Conservation (phyloP, 2,888 invertebrate genomes). For the Hypomecis atomaria region DNA sequence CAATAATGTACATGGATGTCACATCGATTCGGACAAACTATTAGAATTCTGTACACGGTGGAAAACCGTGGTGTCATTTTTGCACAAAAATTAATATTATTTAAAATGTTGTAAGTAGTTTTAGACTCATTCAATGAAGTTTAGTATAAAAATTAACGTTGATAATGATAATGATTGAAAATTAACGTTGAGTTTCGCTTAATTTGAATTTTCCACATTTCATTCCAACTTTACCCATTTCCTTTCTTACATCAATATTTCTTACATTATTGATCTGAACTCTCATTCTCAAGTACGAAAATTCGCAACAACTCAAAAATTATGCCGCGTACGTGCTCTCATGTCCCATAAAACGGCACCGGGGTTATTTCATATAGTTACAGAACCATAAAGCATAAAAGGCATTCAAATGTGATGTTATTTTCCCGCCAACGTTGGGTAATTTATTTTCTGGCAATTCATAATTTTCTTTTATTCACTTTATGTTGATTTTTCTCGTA, state of each 20-base stretch:
- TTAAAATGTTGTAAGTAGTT: no score
- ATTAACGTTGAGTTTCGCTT: no score
- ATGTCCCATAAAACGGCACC: conserved; percentile 77
- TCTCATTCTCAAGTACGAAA: conserved; percentile 41
- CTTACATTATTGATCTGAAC: conserved; percentile 33
- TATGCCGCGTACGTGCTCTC: conserved; percentile 78
- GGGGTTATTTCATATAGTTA: conserved; percentile 83
- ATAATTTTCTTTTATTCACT: conserved; percentile 86
- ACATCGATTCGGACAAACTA: no score
- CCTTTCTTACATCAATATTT: neutral
- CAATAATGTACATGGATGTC: no score
- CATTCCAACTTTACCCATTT: no score
- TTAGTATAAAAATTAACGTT: no score
- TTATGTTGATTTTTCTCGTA: conserved; percentile 85
- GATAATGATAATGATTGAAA: no score
- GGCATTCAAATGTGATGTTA: conserved; percentile 85
- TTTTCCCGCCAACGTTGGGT: conserved; percentile 84
- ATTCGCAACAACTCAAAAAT: conserved; percentile 75
- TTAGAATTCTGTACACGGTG: no score
- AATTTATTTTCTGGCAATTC: conserved; percentile 84
- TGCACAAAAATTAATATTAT: no score
- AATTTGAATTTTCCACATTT: no score
- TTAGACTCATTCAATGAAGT: no score
- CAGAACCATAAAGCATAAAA: conserved; percentile 83
- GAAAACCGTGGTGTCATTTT: no score